Evolutionary conservation across 2,797 vertebrate genomes (phyloP), one percentile per base, ranked within the genome.

Genomic region (Fringilla coelebs): DNA sequence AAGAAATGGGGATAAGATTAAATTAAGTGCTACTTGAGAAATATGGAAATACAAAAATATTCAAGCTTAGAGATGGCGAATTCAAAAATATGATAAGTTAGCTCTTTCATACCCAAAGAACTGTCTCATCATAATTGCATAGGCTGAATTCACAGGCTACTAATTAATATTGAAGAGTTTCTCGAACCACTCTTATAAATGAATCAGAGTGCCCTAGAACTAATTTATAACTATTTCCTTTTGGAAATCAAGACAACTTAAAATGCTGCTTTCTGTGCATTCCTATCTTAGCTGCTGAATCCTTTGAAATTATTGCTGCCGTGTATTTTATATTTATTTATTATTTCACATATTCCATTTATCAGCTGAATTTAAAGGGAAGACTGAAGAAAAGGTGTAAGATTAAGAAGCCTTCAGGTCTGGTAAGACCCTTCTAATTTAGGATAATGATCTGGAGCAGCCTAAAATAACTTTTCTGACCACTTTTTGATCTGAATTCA

Each of bases 11-110:
- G 98, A 98, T 98, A 98, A 99, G 98, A 99, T 99, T 99, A 99
- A 99, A 99, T 99, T 99, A 99, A 99, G 99, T 99, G 99, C 98
- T 99, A 99, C 99, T 99, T 98, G 98, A 99, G 99, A 99, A 99
- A 99, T 98, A 98, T 98, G 97, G 97, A 98, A 98, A 98, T 98
- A 98, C 97, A 98, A 97, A 98, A 98, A 98, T 97, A 98, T 97
- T 98, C 97, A 97, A 94, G 91, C 97, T 96, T 96, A 92, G 96
- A 98, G 97, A 98, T 98, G 95, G 95, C 20, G 97, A 98, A 98
- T 98, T 98, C 91, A 98, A 98, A 98, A 98, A 97, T 97, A 97
- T 73, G 97, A 98, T 98, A 98, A 98, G 96, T 97, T 97, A 63
- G 96, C 91, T 97, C 97, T 98, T 98, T 98, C 96, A 97, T 94